Evolutionary conservation across 2,113 vertebrate species (phyloP).

Genomic region (Tragelaphus buxtoni): DNA sequence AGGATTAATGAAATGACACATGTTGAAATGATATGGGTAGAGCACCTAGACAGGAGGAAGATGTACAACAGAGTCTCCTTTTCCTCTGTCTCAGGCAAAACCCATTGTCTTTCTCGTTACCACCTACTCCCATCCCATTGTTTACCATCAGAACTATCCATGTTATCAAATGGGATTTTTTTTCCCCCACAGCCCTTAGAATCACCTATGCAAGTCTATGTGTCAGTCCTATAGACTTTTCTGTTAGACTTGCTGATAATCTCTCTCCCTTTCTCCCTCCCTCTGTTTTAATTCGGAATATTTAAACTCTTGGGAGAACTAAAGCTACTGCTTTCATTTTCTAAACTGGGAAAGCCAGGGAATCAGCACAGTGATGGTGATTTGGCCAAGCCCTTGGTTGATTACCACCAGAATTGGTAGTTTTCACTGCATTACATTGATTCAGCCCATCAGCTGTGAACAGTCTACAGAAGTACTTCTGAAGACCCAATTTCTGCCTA

Average conservation of each 20-base stretch:
- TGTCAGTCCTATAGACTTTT: not conserved
- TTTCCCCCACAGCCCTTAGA: not conserved
- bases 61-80: too few relatives aligned
- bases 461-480: not conserved
- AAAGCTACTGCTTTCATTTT: not conserved
- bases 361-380: not conserved
- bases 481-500: not conserved
- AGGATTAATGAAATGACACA: not conserved
- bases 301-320: not conserved
- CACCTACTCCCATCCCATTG: too few relatives aligned
- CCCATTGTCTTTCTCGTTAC: not conserved
- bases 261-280: not conserved
- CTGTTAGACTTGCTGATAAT: not conserved
- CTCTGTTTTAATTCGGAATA: not conserved
- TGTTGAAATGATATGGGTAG: not conserved
- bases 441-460: not conserved
- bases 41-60: not conserved
- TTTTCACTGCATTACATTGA: not conserved
- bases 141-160: not conserved
- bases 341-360: not conserved
- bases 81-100: not conserved
- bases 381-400: not conserved
- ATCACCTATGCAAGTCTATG: not conserved
- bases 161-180: not conserved
- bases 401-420: not conserved